Evolutionary conservation across 35 echinoderm and acorn worm species (phyloP), one percentile per base, ranked within the genome.

Genomic region (Apostichopus parvimensis): DNA sequence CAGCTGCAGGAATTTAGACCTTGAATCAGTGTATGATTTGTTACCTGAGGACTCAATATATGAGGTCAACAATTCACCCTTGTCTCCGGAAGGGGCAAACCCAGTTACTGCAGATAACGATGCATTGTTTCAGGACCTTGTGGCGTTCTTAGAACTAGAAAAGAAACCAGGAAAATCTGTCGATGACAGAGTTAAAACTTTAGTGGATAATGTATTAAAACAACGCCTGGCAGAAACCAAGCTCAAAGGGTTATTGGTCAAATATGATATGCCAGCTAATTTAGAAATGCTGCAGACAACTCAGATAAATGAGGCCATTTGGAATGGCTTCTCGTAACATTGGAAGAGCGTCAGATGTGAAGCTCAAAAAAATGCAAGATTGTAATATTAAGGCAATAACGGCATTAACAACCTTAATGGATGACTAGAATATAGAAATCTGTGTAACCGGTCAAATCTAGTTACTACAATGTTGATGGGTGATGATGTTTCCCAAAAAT

Each of bases 231-330:
- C 26, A 28, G 26, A 28, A 28, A 28, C 64, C 9, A 90, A 90
- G 26, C 52, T 90, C 10, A 90, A 89, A 73, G 64, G 13, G 5
- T 73, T 21, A 53, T 75, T 73, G 20, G 87, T 10, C 18, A 90
- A 90, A 77, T 90, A 75, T n/a, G n/a, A 90, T 7, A 72, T 14
- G 61, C 65, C 87, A 73, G n/a, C 18, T 71, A 90, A 90, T 75
- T 18, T 90, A 6, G n/a, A 71, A 10, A 12, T 21, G 22, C n/a
- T 75, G 11, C 65, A 90, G 28, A 59, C 65, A 45, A 90, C 87
- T 28, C 71, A 90, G 56, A 66, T 90, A 28, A 28, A 28, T 28
- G 26, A 28, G 26, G 26, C 1, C 26, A 28, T 28, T 28, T 28
- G 26, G 26, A 61, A 90, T 52, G 21, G 77, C 26, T 1, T 28